Evolutionary conservation across 92 coral and sea anemone genomes (phyloP).

Genomic region (Epizoanthus fatuus): DNA sequence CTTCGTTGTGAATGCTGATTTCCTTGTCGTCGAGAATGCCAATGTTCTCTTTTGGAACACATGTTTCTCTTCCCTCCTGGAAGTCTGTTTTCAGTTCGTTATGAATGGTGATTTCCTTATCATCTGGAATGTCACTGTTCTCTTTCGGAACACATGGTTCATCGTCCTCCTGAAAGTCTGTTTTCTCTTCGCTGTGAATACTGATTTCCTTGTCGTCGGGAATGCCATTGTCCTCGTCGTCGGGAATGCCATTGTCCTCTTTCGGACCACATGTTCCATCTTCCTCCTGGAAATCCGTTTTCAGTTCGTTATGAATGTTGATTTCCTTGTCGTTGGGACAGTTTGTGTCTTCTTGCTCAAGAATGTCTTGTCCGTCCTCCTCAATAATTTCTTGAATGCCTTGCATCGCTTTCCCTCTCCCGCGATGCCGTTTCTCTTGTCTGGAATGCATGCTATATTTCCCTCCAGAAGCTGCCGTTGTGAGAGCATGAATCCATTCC

Average conservation of each 20-base stretch:
- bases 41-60: not conserved
- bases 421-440: slow-evolving; percentile 51
- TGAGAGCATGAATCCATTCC: slow-evolving; percentile 97
- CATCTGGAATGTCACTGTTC: not conserved
- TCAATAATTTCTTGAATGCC: slow-evolving; percentile 83
- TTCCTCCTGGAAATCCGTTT: not conserved
- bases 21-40: not conserved
- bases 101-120: not conserved
- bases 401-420: slow-evolving; percentile 55
- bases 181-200: not conserved
- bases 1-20: not conserved
- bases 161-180: not conserved
- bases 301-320: not conserved
- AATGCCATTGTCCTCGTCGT: not conserved
- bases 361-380: slow-evolving; percentile 60
- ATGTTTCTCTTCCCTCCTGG: not conserved
- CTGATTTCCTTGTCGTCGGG: not conserved
- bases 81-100: not conserved
- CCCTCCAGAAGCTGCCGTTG: slow-evolving; percentile 95
- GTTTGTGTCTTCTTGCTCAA: slow-evolving; percentile 68
- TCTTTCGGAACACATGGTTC: not conserved
- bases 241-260: not conserved
- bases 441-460: slow-evolving; percentile 63
- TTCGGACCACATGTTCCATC: not conserved
- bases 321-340: not conserved